A percentile compares a stretch with the other conserved stretches of the same genome.
These are phyloP conservation scores for Oasisia sp. DNA, from an alignment of 2,888 invertebrate species.

Conservation along the genomic window DNA sequence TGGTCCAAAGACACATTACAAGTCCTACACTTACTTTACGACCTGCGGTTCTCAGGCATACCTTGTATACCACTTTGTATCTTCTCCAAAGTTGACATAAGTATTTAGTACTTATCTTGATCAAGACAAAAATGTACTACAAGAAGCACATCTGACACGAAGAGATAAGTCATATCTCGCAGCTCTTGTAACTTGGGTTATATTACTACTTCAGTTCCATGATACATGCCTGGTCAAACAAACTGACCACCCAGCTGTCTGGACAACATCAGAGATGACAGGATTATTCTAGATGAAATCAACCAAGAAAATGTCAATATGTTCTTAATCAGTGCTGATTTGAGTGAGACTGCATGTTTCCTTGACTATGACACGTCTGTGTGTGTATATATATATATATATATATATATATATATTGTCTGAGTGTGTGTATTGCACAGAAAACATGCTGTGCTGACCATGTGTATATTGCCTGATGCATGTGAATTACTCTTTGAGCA, in stretches of 20 bases:
- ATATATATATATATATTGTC: too few species aligned
- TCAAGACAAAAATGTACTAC: background rate
- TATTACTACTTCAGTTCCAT: background rate
- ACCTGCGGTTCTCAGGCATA: background rate
- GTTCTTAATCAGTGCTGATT: background rate
- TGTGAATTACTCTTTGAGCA: too few species aligned
- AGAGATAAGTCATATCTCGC: background rate
- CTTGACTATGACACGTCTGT: background rate
- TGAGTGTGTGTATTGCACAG: background rate
- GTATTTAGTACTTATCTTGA: background rate
- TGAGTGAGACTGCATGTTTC: background rate
- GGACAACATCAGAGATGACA: background rate
- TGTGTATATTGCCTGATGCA: background rate
- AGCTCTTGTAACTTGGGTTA: background rate
- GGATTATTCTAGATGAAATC: background rate
- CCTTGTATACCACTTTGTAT: background rate
- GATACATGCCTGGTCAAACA: background rate
- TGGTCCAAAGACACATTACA: background rate
- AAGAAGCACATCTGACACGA: background rate
- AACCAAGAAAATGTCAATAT: background rate
- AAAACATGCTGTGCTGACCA: background rate
- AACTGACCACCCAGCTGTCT: background rate
- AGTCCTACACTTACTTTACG: background rate
- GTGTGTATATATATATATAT: too few species aligned
- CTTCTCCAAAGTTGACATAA: background rate